Evolutionary conservation across 2,888 invertebrate species (phyloP), one percentile per base, ranked within the genome.

Genomic region (Euplexia lucipara): DNA sequence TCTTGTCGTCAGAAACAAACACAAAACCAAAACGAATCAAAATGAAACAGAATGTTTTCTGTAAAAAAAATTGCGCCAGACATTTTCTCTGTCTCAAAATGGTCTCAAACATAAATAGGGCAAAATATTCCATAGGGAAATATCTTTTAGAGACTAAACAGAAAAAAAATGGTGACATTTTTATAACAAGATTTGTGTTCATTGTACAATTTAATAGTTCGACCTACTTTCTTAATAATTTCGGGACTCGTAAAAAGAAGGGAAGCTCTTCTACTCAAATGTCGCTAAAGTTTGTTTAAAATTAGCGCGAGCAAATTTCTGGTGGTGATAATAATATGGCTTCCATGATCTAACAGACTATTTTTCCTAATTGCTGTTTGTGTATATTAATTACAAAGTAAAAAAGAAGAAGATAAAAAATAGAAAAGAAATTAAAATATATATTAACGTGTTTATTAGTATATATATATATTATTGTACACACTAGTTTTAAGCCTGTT

Each of bases 111-210:
- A 62, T 53, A 65, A 72, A 62, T 22, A 62, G 34, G 32, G 18
- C 20, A 62, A 77, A 77, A 58, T 57, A 65, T 52, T 63, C n/a
- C 42, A 32, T 47, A 65, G 30, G 34, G 14, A 49, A 62, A 70
- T 37, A 57, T 58, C 34, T 71, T 70, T 67, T 41, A 48, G 22
- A 56, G 47, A 30, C 37, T 53, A 48, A 57, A 61, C 12, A 65
- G 14, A 51, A 58, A 42, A n/a, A 20, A 66, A 54, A 56, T 14
- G 16, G 16, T 0, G 39, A 59, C 51, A 56, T 6, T 1, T 56
- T 70, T 35, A 44, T 44, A 54, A 60, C 14, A 18, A 32, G 35
- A 49, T 65, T 60, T 79, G 35, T 48, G 39, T 30, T 58, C 42
- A 35, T 41, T 42, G n/a, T 37, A 66, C 20, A 37, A 61, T 62